Conservation (phyloP, 2,888 invertebrate species). For the Mamestra brassicae region DNA sequence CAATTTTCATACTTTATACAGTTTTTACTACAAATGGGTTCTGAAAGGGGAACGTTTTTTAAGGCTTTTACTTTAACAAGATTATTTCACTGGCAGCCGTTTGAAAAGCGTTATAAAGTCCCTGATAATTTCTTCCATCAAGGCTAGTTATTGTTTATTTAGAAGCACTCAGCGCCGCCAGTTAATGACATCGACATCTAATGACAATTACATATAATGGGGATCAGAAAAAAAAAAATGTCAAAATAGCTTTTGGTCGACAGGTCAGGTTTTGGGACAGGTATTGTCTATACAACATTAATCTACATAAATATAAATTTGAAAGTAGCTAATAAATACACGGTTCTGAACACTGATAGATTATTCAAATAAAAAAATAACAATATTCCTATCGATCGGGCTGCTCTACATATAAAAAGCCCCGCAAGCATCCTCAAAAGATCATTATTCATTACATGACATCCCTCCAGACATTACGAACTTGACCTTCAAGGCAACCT, state of each 20-base stretch:
- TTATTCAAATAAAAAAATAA: background rate
- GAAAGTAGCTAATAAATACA: background rate
- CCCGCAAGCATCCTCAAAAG: constrained; percentile 8
- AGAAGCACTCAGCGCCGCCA: too few species aligned
- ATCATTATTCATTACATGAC: constrained; percentile 46
- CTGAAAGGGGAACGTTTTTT: constrained; percentile 3
- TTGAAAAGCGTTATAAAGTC: background rate
- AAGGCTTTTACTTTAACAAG: background rate
- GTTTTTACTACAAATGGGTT: constrained; percentile 33
- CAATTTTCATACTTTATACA: background rate
- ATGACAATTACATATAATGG: too few species aligned
- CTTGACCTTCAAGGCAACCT: constrained; percentile 55
- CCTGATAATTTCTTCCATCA: background rate
- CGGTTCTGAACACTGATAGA: background rate
- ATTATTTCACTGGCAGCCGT: background rate
- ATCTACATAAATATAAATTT: background rate
- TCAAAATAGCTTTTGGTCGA: background rate
- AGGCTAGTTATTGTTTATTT: too few species aligned
- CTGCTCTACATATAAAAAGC: constrained; percentile 36
- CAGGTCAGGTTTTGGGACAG: too few species aligned
- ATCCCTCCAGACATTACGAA: constrained; percentile 41
- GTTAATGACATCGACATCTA: too few species aligned
- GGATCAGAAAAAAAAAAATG: too few species aligned
- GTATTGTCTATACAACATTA: background rate
- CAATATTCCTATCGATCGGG: background rate